Evolutionary conservation across 2,113 vertebrate genomes (phyloP).

Genomic region (Rhadina sibilatrix): DNA sequence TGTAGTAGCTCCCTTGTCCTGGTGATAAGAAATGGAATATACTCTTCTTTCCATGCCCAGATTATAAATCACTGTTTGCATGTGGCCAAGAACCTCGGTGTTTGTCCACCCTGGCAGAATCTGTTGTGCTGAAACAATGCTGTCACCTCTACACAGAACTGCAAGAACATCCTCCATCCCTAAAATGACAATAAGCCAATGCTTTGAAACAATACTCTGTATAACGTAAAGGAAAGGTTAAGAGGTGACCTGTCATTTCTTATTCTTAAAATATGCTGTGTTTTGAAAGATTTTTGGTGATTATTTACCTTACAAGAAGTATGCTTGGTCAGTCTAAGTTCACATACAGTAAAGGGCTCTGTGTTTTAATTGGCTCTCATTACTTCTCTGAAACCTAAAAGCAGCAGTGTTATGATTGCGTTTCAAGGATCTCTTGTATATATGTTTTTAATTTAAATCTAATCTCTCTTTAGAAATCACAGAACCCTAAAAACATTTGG

Average conservation of each 20-base stretch:
- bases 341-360: neutral
- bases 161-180: neutral
- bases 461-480: slow-evolving; percentile 22
- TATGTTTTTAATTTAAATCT: slow-evolving; percentile 22
- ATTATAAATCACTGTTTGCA: neutral
- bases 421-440: slow-evolving; percentile 26
- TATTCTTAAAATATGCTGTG: neutral
- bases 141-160: neutral
- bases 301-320: slow-evolving; percentile 42
- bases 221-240: neutral
- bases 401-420: neutral
- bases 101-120: neutral
- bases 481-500: slow-evolving; percentile 18
- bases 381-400: neutral
- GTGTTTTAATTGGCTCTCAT: slow-evolving; percentile 46
- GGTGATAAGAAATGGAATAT: neutral
- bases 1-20: neutral
- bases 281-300: neutral
- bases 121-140: neutral
- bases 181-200: neutral
- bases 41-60: neutral
- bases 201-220: neutral
- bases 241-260: neutral
- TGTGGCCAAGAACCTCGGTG: neutral
- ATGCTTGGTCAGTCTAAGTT: slow-evolving; percentile 4